Evolutionary conservation across 1,140 invertebrate genomes (phyloP).

Genomic region (Heterodera schachtii): DNA sequence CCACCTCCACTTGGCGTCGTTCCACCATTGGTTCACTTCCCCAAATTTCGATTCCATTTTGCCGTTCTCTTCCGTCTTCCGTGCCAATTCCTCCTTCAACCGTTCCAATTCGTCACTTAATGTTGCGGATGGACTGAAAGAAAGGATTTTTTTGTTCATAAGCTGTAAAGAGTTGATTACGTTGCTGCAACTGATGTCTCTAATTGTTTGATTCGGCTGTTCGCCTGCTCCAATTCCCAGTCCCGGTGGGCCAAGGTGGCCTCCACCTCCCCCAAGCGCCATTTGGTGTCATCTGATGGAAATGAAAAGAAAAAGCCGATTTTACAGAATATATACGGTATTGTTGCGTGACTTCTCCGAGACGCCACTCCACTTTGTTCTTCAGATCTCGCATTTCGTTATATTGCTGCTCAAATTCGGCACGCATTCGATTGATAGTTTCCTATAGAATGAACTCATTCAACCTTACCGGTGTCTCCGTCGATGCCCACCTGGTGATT

Average conservation of each 20-base stretch:
- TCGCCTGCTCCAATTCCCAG: slow-evolving; percentile 37
- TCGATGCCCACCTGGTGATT: too few species aligned
- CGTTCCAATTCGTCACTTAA: slow-evolving; percentile 43
- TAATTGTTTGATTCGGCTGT: slow-evolving; percentile 43
- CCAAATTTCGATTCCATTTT: slow-evolving; percentile 35
- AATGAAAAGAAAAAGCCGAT: background rate
- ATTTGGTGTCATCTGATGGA: slow-evolving; percentile 20
- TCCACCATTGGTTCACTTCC: slow-evolving; percentile 50
- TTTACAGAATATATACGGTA: background rate
- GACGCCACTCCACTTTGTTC: slow-evolving; percentile 40
- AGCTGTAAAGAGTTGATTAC: slow-evolving; percentile 9
- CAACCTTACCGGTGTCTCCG: too few species aligned
- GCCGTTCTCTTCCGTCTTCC: slow-evolving; percentile 31
- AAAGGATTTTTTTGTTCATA: too few species aligned
- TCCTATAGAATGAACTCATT: slow-evolving; percentile 7
- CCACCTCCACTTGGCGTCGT: slow-evolving; percentile 54
- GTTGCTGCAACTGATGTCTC: slow-evolving; percentile 34
- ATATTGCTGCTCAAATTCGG: slow-evolving; percentile 33
- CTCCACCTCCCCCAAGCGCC: slow-evolving; percentile 38
- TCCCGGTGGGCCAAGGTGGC: slow-evolving; percentile 32
- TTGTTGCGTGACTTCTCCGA: slow-evolving; percentile 39
- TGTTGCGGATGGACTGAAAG: background rate
- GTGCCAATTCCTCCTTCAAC: slow-evolving; percentile 29
- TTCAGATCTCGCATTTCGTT: slow-evolving; percentile 28
- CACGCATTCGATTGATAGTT: background rate